phyloP scores from a whole-genome alignment of 1,140 invertebrate genomes.

The Xylocopa sonorina region DNA sequence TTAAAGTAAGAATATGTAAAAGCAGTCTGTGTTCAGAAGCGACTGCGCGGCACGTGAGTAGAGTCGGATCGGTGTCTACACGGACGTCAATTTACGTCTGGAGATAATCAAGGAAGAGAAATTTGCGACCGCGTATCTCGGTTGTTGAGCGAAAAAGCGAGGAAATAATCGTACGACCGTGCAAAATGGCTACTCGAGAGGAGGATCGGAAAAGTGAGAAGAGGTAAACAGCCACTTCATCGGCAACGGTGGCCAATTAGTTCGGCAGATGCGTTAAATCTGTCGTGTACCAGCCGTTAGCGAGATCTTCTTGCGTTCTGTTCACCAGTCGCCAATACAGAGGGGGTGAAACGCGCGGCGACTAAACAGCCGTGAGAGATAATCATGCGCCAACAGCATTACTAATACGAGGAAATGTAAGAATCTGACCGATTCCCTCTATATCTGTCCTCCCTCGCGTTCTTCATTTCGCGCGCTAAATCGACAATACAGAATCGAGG shows the following conservation, averaged over 20 bases:
- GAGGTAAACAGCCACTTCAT: conserved; percentile 62
- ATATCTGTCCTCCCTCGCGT: neutral
- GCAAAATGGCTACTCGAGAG: neutral
- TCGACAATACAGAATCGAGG: neutral
- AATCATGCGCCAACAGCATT: conserved; percentile 55
- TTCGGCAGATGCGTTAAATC: conserved; percentile 76
- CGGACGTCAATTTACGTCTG: conserved; percentile 2
- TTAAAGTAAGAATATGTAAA: neutral
- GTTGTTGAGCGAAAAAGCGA: conserved; percentile 6
- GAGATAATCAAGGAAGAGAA: neutral
- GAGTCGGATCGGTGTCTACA: neutral
- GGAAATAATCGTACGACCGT: neutral
- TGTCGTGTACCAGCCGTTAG: conserved; percentile 63
- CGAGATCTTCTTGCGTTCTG: conserved; percentile 28
- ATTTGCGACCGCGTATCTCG: neutral
- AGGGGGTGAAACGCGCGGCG: neutral
- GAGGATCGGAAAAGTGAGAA: conserved; percentile 10
- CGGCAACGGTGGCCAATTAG: conserved; percentile 74
- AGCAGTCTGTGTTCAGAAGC: neutral
- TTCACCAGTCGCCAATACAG: conserved; percentile 6
- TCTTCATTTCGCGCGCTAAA: neutral
- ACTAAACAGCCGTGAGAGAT: conserved; percentile 38
- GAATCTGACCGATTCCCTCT: neutral
- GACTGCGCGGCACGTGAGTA: neutral
- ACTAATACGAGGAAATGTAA: conserved; percentile 47